Base-by-base conservation (phyloP, 2,888 invertebrate genomes). In the Cynaeus angustus region DNA sequence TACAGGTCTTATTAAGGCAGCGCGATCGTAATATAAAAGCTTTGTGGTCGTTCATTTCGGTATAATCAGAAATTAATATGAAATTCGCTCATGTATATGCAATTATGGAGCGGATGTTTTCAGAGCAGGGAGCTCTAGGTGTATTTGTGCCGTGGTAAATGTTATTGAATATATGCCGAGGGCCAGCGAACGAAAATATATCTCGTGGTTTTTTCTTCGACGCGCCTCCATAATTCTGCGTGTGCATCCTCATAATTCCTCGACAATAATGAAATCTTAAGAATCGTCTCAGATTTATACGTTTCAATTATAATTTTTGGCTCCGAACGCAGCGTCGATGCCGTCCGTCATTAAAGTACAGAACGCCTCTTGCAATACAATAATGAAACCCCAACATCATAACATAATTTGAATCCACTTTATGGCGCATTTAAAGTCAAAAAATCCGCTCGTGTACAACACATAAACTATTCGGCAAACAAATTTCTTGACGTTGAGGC, bases 41-140 rank as follows among this genome's bases (percentile, higher is more conserved):
- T 85, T 85, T 85, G 85, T 85, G 85, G 84, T 81, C 83, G 84
- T 83, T 83, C 84, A 80, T 83, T 83, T 82, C 81, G 80, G 84
- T 83, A 85, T 85, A 85, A 85, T 85, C 85, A 85, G 85, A 85
- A 85, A 85, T 85, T 85, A 85, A 85, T 85, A 85, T 85, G 85
- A 85, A 85, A 85, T 84, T 83, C 85, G 83, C 84, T 85, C 85
- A 85, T 85, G 85, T 85, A 85, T 85, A 85, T 84, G 85, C 85
- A 85, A 85, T 85, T 85, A 84, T 81, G 77, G 76, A 79, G 81
- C 81, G 82, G 83, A 83, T 83, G 82, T 83, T 83, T 83, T 82
- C 80, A 74, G 80, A 77, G 75, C 74, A 75, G 77, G 79, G 78
- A 10, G 48, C 10, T 74, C 69, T 78, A 78, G 77, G 76, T 78